These are phyloP conservation scores for Synanthedon formicaeformis DNA, from an alignment of 2,888 invertebrate genomes.

Conservation along the genomic window DNA sequence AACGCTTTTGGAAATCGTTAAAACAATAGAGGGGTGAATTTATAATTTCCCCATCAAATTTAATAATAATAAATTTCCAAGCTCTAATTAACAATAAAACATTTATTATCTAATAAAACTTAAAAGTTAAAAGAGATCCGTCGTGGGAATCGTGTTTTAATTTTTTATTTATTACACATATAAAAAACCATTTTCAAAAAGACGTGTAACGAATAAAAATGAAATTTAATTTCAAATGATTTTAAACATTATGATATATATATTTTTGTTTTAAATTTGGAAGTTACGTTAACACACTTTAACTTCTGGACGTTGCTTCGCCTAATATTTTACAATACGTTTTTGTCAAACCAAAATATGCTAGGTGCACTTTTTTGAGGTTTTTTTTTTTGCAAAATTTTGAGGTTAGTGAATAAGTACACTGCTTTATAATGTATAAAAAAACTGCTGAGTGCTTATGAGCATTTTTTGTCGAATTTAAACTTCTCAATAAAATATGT, in stretches of 20 bases:
- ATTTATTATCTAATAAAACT: not conserved
- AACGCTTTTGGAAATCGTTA: conserved; percentile 13
- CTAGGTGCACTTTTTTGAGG: no score
- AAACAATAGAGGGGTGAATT: conserved; percentile 35
- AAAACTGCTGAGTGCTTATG: no score
- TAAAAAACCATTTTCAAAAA: no score
- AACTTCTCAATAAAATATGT: no score
- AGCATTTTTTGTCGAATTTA: no score
- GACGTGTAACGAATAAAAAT: no score
- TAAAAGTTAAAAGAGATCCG: conserved; percentile 23
- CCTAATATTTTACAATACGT: conserved; percentile 10
- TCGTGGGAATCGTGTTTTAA: conserved; percentile 20
- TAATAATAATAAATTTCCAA: conserved; percentile 3
- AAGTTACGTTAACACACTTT: not conserved
- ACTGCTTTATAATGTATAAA: no score
- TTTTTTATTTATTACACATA: not conserved
- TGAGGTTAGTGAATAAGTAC: no score
- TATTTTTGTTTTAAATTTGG: not conserved
- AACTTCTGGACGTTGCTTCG: conserved; percentile 39
- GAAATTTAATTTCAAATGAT: no score
- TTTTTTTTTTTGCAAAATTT: no score
- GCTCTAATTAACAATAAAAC: not conserved
- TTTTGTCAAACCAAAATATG: no score
- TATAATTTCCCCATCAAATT: conserved; percentile 39
- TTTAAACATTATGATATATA: no score